These are phyloP conservation scores for Helicorthomorpha holstii DNA, from an alignment of 1,140 invertebrate genomes.

Conservation along the genomic window DNA sequence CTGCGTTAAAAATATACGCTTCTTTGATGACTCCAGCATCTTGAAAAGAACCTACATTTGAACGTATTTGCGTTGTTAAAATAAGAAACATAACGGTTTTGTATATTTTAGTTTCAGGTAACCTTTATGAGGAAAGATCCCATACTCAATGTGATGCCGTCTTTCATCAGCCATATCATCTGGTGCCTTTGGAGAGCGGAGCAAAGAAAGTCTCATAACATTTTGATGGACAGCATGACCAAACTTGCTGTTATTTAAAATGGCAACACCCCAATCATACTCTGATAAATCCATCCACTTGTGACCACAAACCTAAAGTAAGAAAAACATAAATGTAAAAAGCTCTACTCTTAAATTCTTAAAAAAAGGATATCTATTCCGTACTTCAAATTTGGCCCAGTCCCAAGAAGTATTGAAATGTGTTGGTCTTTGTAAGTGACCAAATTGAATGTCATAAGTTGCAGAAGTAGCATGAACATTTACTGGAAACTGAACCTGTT, in stretches of 20 bases:
- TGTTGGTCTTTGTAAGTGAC: constrained; percentile 30
- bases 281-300: constrained; percentile 36
- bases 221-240: constrained; percentile 30
- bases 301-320: constrained; percentile 29
- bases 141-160: constrained; percentile 31
- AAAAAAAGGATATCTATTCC: background rate
- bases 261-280: constrained; percentile 31
- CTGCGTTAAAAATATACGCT: constrained; percentile 26
- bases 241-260: constrained; percentile 36
- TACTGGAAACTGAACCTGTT: constrained; percentile 29
- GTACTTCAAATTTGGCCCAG: constrained; percentile 33
- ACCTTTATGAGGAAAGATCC: constrained; percentile 34
- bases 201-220: constrained; percentile 28
- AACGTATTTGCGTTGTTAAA: background rate
- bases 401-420: constrained; percentile 39
- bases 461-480: constrained; percentile 24
- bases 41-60: constrained; percentile 23
- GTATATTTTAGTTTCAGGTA: too few species aligned
- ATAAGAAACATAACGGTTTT: background rate
- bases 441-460: constrained; percentile 35
- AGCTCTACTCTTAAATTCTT: constrained; percentile 1
- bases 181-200: constrained; percentile 32
- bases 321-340: background rate
- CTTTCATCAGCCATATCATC: constrained; percentile 34
- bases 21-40: constrained; percentile 25